Evolutionary conservation across 2,113 vertebrate species (phyloP).

Genomic region (Pelecanus crispus): DNA sequence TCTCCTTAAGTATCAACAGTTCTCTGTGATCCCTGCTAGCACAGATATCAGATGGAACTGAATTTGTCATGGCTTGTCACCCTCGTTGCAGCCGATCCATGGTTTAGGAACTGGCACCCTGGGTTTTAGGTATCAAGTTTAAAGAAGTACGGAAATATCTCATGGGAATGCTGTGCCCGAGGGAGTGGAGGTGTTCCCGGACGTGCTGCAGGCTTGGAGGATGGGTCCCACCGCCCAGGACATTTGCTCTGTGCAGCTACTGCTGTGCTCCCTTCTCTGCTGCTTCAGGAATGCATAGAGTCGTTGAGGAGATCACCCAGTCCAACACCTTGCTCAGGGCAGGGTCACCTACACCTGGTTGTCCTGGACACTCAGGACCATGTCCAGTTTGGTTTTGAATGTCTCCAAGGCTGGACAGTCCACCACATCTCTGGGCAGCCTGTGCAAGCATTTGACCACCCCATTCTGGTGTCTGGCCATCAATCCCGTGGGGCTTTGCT

Average conservation of each 20-base stretch:
- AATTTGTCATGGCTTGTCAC: not conserved
- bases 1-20: not conserved
- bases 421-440: not conserved
- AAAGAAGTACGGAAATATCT: not conserved
- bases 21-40: not conserved
- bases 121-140: not conserved
- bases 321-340: not conserved
- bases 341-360: not conserved
- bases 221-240: not conserved
- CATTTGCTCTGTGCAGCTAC: not conserved
- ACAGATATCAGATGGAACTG: not conserved
- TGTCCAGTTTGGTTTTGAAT: not conserved
- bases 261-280: not conserved
- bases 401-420: not conserved
- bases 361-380: not conserved
- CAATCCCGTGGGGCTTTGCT: accelerated
- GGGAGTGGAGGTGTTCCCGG: not conserved
- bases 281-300: not conserved
- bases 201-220: not conserved
- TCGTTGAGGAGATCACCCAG: not conserved
- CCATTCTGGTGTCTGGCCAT: not conserved
- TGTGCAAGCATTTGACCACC: not conserved
- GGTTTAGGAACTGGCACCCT: not conserved
- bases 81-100: accelerated
- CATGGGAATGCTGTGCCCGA: not conserved